phyloP scores from a whole-genome alignment of 2,797 vertebrate species.

The Lophotriccus pileatus region DNA sequence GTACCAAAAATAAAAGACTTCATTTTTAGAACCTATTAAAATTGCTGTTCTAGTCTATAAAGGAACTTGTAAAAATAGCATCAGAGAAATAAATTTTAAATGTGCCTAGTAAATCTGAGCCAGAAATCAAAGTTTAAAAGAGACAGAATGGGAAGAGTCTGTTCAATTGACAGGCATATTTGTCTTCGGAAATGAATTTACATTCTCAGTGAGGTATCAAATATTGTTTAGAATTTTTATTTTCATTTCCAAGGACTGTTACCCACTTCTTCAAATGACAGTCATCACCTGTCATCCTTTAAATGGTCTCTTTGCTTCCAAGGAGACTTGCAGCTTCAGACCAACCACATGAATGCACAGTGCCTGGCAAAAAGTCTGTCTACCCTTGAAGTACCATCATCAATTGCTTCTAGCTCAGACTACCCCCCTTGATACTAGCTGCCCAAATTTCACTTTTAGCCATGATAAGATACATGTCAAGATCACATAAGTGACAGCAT shows the following conservation, averaged over 20 bases:
- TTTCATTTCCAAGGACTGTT: not conserved
- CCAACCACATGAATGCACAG: not conserved
- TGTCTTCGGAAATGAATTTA: conserved; percentile 17
- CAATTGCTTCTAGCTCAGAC: not conserved
- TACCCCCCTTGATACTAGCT: not conserved
- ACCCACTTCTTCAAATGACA: not conserved
- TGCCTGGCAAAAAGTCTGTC: not conserved
- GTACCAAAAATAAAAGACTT: conserved; percentile 31
- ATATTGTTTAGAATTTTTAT: not conserved
- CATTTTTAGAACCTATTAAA: conserved; percentile 47
- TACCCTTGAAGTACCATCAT: not conserved
- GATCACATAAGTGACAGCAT: not conserved
- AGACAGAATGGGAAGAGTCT: not conserved
- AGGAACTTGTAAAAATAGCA: conserved; percentile 38
- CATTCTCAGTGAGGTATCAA: not conserved
- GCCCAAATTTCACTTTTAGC: not conserved
- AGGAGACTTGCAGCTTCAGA: not conserved
- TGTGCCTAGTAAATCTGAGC: not conserved
- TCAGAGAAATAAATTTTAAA: conserved; percentile 35
- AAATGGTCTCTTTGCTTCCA: not conserved
- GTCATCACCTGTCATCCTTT: not conserved
- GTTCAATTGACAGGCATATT: not conserved
- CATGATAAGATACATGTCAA: not conserved
- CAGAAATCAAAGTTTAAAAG: conserved; percentile 17
- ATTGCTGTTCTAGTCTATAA: conserved; percentile 31